These are phyloP conservation scores for Escarpia spicata DNA, from an alignment of 2,888 invertebrate genomes.

Conservation along the genomic window DNA sequence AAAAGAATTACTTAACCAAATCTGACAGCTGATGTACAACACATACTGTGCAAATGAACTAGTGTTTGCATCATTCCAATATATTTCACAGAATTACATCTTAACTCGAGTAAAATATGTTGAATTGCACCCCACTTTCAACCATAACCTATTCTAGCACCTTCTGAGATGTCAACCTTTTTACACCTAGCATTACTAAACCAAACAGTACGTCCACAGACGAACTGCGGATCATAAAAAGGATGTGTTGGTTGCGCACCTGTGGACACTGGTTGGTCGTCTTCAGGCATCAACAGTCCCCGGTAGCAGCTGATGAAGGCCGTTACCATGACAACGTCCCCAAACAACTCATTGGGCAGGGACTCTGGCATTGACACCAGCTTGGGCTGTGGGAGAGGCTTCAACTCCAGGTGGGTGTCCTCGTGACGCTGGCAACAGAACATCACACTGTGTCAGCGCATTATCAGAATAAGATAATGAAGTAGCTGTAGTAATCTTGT, in stretches of 20 bases:
- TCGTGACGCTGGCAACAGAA: conserved; percentile 49
- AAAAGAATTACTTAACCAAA: not conserved
- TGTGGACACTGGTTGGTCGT: conserved; percentile 54
- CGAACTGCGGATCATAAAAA: not conserved
- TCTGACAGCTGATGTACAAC: not conserved
- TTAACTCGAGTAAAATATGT: not conserved
- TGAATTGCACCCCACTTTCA: not conserved
- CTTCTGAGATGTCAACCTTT: not conserved
- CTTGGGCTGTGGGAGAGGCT: conserved; percentile 56
- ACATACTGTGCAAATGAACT: not conserved
- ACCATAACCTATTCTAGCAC: not conserved
- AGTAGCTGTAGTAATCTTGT: no score
- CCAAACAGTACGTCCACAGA: not conserved
- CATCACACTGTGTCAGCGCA: not conserved
- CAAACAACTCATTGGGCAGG: conserved; percentile 63
- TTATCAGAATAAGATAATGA: not conserved
- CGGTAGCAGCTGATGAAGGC: conserved; percentile 64
- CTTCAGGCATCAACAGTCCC: conserved; percentile 62
- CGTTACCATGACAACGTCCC: conserved; percentile 65
- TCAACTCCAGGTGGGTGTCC: conserved; percentile 54
- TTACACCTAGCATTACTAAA: not conserved
- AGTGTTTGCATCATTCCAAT: not conserved
- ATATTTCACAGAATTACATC: not conserved
- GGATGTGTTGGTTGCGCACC: conserved; percentile 40
- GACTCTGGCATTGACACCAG: conserved; percentile 62